Base-by-base conservation (phyloP, 2,113 vertebrate species). In the Centropus bengalensis region DNA sequence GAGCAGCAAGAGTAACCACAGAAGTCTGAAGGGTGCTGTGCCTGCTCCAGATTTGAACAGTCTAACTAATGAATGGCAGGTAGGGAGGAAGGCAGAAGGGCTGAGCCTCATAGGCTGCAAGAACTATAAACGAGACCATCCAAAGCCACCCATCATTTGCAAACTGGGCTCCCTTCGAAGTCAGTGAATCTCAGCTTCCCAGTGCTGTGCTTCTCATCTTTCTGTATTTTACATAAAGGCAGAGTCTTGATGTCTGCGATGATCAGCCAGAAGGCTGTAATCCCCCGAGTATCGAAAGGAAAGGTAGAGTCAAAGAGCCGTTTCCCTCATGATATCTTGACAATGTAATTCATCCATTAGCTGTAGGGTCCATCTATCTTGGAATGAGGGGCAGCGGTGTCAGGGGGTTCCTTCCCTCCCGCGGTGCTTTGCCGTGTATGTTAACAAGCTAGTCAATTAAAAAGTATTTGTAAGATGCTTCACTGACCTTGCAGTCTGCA, bases 371-470 rank as follows among this genome's bases (percentile, higher is more conserved):
- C 64, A 28, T 85, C 74, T 79, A 30, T 40, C 69, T 42, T 11
- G 23, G 64, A 93, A 54, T 18, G 67, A 94, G 84, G 47, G 54
- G 55, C 69, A 93, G 89, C 66, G 40, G 78, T 86, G 83, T 91
- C 88, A 93, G 66, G 78, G 71, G 66, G 84, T 67, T 55, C 78
- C 74, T 93, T 92, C 59, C 56, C 66, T 94, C 77, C 45, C 75
- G 91, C 4, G 0, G 74, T 88, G 71, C 82, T 92, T 94, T 91
- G 51, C 83, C 58, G 68, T 10, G 7, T 83, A 83, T 91, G 76
- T 90, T 95, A 95, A 95, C 78, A 85, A 92, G 91, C 75, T 80
- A 58, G 71, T 89, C 96, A 96, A 96, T 96, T 96, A 96, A 97
- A 94, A 94, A 79, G 66, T 86, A 69, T 94, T 97, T 95, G 81